A percentile compares a stretch with the other conserved stretches of the same genome.
These are phyloP conservation scores for Loris lydekkerianus DNA, from an alignment of 2,797 vertebrate species.

Conservation along the genomic window DNA sequence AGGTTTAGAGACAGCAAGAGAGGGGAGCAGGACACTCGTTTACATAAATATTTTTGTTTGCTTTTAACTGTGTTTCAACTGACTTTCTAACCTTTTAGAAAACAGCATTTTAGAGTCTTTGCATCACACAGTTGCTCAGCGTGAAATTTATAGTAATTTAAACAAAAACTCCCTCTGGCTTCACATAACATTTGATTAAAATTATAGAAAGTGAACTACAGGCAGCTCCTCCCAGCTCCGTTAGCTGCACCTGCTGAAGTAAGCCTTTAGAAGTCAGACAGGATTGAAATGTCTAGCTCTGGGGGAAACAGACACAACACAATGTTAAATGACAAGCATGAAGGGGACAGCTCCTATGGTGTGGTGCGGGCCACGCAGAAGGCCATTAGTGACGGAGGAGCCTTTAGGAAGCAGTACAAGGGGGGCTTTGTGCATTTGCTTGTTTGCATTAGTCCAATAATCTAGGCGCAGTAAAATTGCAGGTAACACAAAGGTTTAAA, in stretches of 20 bases:
- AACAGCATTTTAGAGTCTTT: conserved; percentile 68
- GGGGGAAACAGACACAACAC: conserved; percentile 54
- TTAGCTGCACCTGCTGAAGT: conserved; percentile 66
- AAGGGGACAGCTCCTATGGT: background rate
- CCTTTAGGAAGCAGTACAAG: background rate
- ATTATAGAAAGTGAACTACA: conserved; percentile 68
- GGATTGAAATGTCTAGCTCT: conserved; percentile 72
- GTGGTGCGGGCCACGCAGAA: background rate
- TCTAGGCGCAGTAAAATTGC: background rate
- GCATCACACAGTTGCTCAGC: conserved; percentile 29
- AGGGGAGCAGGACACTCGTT: background rate
- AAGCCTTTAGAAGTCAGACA: conserved; percentile 64
- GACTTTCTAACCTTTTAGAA: conserved; percentile 71
- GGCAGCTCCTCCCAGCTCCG: conserved; percentile 49
- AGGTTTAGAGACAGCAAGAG: conserved; percentile 12
- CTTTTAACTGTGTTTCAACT: conserved; percentile 30
- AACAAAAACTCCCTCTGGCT: conserved; percentile 74
- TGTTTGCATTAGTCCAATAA: background rate
- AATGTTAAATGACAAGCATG: conserved; percentile 63
- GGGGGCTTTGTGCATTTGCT: background rate
- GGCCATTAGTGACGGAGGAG: background rate
- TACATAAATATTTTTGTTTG: conserved; percentile 61
- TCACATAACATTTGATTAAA: conserved; percentile 81
- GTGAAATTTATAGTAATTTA: conserved; percentile 76
- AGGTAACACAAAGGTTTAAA: background rate